Conservation (phyloP, 1,140 invertebrate species). For the Penaeus japonicus region DNA sequence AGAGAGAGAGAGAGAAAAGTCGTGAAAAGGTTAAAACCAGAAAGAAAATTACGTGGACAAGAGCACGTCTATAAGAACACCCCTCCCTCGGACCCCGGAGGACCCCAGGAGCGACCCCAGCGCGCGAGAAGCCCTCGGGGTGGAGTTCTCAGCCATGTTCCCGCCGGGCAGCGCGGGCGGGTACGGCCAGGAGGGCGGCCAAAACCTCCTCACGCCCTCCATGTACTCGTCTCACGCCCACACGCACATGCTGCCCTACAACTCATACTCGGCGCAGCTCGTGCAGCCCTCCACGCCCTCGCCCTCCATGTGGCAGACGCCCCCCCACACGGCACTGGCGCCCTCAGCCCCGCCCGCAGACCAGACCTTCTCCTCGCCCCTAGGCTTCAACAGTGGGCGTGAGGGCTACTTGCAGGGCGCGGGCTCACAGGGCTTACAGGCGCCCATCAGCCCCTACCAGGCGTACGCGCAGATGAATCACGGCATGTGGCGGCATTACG, state of each 20-base stretch:
- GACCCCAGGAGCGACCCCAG: no score
- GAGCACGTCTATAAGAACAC: no score
- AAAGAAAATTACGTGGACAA: no score
- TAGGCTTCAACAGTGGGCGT: conserved; percentile 52
- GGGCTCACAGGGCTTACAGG: conserved; percentile 42
- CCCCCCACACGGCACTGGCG: conserved; percentile 45
- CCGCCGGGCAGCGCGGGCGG: conserved; percentile 52
- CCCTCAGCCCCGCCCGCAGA: conserved; percentile 54
- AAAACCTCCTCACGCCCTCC: conserved; percentile 56
- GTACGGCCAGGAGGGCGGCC: conserved; percentile 54
- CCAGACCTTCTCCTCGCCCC: conserved; percentile 51
- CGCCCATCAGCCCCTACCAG: conserved; percentile 52
- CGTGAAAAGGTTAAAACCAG: no score
- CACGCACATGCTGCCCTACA: conserved; percentile 57
- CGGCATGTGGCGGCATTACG: conserved; percentile 49
- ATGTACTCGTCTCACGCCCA: conserved; percentile 57
- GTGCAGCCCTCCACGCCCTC: conserved; percentile 56
- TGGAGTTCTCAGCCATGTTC: conserved; percentile 54
- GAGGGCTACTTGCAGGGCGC: conserved; percentile 55
- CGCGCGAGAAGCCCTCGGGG: conserved; percentile 7
- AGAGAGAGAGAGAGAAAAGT: no score
- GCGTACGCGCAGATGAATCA: conserved; percentile 57
- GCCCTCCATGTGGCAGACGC: conserved; percentile 57
- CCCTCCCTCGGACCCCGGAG: no score
- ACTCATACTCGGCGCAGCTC: conserved; percentile 57